A percentile compares a stretch with the other conserved stretches of the same genome.
Conservation (phyloP, 2,797 vertebrate species). For the Sparidentex hasta region DNA sequence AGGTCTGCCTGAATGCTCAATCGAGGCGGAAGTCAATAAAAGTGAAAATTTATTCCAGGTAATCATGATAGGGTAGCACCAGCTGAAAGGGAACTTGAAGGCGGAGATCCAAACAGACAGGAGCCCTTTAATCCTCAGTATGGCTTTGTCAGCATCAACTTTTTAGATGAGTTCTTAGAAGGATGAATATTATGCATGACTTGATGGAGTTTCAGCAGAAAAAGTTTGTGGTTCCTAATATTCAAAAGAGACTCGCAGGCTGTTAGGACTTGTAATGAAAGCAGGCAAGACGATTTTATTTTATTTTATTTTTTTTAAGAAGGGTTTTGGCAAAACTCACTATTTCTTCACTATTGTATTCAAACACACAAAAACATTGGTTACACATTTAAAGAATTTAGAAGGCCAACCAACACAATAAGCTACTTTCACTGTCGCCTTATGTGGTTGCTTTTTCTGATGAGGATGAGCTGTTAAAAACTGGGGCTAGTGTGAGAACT, state of each 20-base stretch:
- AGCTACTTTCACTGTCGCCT: too few species aligned
- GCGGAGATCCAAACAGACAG: conserved; percentile 22
- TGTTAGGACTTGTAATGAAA: conserved; percentile 11
- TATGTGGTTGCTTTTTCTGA: too few species aligned
- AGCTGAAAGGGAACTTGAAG: conserved; percentile 41
- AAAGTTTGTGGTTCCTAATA: conserved; percentile 24
- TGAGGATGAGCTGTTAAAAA: too few species aligned
- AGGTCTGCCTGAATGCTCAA: conserved; percentile 28
- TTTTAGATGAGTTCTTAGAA: conserved; percentile 30
- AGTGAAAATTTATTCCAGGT: conserved; percentile 47
- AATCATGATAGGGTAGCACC: conserved; percentile 26
- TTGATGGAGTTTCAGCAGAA: neutral
- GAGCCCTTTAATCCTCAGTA: conserved; percentile 34
- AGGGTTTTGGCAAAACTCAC: neutral
- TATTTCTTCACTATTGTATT: neutral
- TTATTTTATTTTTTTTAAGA: conserved; percentile 9
- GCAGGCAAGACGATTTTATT: neutral
- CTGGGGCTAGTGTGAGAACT: too few species aligned
- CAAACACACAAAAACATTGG: neutral
- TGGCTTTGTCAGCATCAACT: conserved; percentile 36
- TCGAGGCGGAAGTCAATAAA: conserved; percentile 43
- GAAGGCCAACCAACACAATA: neutral
- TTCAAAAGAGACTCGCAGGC: conserved; percentile 32
- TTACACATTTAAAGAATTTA: neutral
- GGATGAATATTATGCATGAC: conserved; percentile 14